Percentiles rank a stretch among this genome's conserved stretches.
phyloP scores from a whole-genome alignment of 1,140 invertebrate species.

The Brachionus paranguensis region DNA sequence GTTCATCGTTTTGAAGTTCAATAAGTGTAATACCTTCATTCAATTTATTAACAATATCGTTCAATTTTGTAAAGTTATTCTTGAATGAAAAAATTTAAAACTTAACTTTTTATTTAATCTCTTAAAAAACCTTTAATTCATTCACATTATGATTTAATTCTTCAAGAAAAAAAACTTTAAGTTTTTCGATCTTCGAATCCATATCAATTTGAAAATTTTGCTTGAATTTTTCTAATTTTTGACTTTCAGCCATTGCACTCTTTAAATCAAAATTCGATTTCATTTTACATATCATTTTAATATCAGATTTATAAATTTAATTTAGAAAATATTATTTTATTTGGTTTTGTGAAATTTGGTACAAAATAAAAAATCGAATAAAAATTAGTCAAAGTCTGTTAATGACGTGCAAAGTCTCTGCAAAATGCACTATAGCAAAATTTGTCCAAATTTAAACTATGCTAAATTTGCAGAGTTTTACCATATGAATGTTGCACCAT shows the following conservation, averaged over 20 bases:
- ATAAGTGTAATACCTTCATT: constrained; percentile 51
- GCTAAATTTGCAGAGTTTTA: no score
- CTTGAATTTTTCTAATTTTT: not conserved
- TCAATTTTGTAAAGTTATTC: constrained; percentile 43
- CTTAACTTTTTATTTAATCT: not conserved
- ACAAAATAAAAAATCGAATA: no score
- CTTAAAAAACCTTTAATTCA: not conserved
- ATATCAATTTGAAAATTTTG: not conserved
- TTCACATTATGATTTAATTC: not conserved
- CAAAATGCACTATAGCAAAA: no score
- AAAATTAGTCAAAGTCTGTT: no score
- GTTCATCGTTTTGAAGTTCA: constrained; percentile 50
- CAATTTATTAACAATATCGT: constrained; percentile 50
- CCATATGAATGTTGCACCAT: no score
- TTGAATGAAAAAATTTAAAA: not conserved
- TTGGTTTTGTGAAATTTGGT: no score
- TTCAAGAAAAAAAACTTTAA: not conserved
- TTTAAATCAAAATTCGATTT: not conserved
- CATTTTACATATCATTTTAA: not conserved
- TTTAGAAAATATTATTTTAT: no score
- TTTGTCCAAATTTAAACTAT: no score
- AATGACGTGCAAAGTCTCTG: no score
- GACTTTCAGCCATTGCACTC: not conserved
- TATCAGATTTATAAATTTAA: no score
- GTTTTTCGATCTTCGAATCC: not conserved